These are phyloP conservation scores for Coregonus clupeaformis DNA, from an alignment of 2,113 vertebrate genomes.

Conservation along the genomic window DNA sequence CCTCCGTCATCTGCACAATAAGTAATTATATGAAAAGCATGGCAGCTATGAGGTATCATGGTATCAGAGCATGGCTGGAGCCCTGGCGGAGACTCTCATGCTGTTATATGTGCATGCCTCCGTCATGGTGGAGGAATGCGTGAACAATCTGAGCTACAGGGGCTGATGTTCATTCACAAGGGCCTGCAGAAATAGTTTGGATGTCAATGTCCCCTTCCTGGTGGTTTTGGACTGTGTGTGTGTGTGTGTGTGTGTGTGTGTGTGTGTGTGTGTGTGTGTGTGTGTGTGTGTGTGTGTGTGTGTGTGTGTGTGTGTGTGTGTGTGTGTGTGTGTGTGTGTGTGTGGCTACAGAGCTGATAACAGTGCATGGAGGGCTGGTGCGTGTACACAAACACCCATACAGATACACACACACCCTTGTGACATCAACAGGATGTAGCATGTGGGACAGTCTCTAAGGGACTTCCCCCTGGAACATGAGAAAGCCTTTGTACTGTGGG, in stretches of 20 bases:
- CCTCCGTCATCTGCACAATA: not conserved
- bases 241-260: not conserved
- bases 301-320: too few species aligned
- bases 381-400: too few species aligned
- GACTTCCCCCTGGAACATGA: not conserved
- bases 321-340: too few species aligned
- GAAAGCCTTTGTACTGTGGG: not conserved
- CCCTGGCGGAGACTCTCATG: not conserved
- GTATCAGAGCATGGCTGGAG: not conserved
- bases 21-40: not conserved
- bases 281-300: too few species aligned
- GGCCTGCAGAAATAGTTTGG: not conserved
- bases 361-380: too few species aligned
- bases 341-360: too few species aligned
- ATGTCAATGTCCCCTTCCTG: not conserved
- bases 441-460: not conserved
- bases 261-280: not conserved
- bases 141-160: too few species aligned
- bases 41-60: not conserved
- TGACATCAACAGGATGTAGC: not conserved
- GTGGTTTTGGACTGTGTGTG: not conserved
- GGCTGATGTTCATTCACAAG: conserved; percentile 13
- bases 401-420: not conserved
- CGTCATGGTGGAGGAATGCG: conserved; percentile 2
- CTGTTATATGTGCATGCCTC: conserved; percentile 18